Percentiles rank a stretch among this genome's conserved stretches.
Evolutionary conservation across 2,888 invertebrate genomes (phyloP).

Genomic region (Horisme vitalbata): DNA sequence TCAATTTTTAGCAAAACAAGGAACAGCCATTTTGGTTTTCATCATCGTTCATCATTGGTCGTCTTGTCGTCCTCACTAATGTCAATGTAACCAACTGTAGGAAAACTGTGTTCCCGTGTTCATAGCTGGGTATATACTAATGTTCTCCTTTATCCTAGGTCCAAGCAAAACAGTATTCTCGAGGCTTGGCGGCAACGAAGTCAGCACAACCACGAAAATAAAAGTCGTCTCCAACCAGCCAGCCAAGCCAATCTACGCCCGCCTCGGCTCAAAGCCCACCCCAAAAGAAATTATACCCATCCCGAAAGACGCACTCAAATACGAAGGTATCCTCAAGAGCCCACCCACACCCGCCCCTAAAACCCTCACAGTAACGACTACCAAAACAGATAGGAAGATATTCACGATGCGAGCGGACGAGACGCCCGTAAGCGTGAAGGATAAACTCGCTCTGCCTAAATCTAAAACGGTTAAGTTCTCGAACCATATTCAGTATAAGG

Average conservation of each 20-base stretch:
- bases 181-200: constrained; percentile 63
- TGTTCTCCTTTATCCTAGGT: constrained; percentile 35
- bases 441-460: constrained; percentile 63
- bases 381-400: constrained; percentile 59
- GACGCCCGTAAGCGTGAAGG: constrained; percentile 64
- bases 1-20: too few species aligned
- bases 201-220: constrained; percentile 20
- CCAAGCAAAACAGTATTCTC: constrained; percentile 66
- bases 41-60: too few species aligned
- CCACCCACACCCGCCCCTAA: constrained; percentile 37
- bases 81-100: too few species aligned
- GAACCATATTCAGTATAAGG: constrained; percentile 69
- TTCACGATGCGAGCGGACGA: constrained; percentile 78
- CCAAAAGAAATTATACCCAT: constrained; percentile 47
- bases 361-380: constrained; percentile 61
- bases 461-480: constrained; percentile 76
- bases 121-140: not conserved
- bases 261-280: constrained; percentile 63
- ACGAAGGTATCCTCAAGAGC: constrained; percentile 72
- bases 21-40: too few species aligned
- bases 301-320: constrained; percentile 67
- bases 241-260: constrained; percentile 63
- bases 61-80: too few species aligned
- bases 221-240: constrained; percentile 33
- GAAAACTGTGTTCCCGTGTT: too few species aligned